A percentile compares a stretch with the other conserved stretches of the same genome.
Evolutionary conservation across 2,888 invertebrate genomes (phyloP).

Genomic region (Habroteleia sp.): DNA sequence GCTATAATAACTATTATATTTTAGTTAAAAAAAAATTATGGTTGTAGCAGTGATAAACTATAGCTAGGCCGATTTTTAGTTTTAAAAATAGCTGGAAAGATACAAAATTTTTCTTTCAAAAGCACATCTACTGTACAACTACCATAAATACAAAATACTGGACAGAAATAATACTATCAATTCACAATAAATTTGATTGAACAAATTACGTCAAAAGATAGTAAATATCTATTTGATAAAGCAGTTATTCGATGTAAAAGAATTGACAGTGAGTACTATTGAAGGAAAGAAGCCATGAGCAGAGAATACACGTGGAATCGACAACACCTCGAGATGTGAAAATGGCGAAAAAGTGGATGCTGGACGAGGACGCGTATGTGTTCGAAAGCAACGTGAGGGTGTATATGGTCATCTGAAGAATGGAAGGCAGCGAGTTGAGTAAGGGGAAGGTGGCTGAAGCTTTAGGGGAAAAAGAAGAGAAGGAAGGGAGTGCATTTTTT

Average conservation of each 20-base stretch:
- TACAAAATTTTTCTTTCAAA: no score
- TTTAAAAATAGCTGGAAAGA: no score
- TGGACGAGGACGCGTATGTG: constrained; percentile 31
- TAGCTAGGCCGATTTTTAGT: no score
- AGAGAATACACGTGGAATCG: constrained; percentile 58
- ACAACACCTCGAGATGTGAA: constrained; percentile 55
- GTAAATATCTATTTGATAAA: constrained; percentile 44
- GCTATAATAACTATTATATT: no score
- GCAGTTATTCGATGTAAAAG: constrained; percentile 45
- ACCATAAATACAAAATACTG: no score
- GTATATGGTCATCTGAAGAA: constrained; percentile 61
- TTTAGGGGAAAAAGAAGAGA: constrained; percentile 65
- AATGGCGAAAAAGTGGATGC: constrained; percentile 50
- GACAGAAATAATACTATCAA: no score
- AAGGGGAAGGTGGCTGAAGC: constrained; percentile 55
- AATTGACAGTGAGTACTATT: constrained; percentile 46
- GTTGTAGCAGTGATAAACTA: no score
- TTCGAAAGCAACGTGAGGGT: constrained; percentile 43
- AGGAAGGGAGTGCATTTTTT: constrained; percentile 79
- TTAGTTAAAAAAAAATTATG: no score
- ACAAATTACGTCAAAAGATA: no score
- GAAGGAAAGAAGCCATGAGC: constrained; percentile 58
- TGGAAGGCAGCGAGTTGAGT: constrained; percentile 62
- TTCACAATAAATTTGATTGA: no score
- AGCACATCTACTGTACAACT: no score